Evolutionary conservation across 1,140 invertebrate species (phyloP).

Genomic region (Neomicropteryx cornuta): DNA sequence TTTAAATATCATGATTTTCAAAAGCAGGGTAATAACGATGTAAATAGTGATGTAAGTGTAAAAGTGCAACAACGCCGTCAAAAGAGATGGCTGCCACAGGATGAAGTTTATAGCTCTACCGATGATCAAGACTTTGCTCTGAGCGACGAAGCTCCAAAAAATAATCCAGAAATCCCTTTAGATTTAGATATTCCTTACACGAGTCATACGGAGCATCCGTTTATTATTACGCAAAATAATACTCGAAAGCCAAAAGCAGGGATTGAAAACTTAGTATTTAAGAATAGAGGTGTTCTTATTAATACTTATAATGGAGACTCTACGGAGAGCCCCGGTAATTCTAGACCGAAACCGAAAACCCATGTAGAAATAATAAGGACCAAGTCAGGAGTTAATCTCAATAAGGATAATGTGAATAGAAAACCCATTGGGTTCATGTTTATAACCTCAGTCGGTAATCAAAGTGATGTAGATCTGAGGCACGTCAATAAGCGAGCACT

Average conservation of each 20-base stretch:
- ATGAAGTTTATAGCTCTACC: constrained; percentile 18
- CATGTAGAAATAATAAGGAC: constrained; percentile 49
- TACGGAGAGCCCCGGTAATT: constrained; percentile 35
- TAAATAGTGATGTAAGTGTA: constrained; percentile 27
- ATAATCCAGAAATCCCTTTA: constrained; percentile 47
- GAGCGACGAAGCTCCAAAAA: constrained; percentile 39
- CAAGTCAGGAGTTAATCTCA: constrained; percentile 41
- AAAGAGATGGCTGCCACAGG: constrained; percentile 40
- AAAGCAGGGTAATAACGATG: constrained; percentile 28
- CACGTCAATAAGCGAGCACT: constrained; percentile 61
- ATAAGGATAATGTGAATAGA: constrained; percentile 36
- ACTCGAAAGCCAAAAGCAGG: constrained; percentile 36
- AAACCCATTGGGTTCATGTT: constrained; percentile 35
- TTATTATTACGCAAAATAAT: constrained; percentile 32
- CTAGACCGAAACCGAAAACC: constrained; percentile 47
- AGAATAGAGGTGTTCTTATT: constrained; percentile 18
- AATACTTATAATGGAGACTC: constrained; percentile 23
- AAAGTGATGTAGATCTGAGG: constrained; percentile 39
- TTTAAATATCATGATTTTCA: constrained; percentile 10
- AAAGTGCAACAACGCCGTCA: no score
- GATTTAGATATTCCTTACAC: constrained; percentile 50
- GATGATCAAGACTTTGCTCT: constrained; percentile 16
- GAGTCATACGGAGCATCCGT: constrained; percentile 41
- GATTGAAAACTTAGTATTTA: constrained; percentile 26
- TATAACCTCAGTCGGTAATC: constrained; percentile 32